A percentile compares a stretch with the other conserved stretches of the same genome.
phyloP scores from a whole-genome alignment of 2,113 vertebrate genomes.

The Narcine bancroftii region DNA sequence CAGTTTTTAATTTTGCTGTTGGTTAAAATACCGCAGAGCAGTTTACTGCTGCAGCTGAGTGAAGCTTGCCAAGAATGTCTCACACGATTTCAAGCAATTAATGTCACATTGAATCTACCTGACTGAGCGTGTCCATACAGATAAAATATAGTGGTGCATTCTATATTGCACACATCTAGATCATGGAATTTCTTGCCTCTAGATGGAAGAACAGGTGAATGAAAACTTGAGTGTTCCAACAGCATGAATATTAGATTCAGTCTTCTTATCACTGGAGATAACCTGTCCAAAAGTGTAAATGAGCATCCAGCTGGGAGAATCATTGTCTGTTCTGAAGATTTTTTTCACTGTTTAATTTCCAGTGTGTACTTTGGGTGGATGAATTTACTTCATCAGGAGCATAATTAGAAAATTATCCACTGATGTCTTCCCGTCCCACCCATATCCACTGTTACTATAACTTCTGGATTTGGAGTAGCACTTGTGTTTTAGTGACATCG shows the following conservation, averaged over 20 bases:
- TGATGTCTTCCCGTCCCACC: not conserved
- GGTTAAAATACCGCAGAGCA: not conserved
- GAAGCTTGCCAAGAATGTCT: constrained; percentile 17
- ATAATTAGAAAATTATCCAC: not conserved
- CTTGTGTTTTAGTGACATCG: not conserved
- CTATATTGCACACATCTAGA: not conserved
- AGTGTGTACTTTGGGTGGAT: not conserved
- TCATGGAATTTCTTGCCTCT: not conserved
- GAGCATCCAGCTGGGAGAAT: not conserved
- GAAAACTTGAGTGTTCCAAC: not conserved
- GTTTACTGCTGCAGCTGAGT: not conserved
- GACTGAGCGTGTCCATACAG: not conserved
- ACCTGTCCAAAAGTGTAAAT: not conserved
- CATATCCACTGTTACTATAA: not conserved
- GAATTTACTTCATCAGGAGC: not conserved
- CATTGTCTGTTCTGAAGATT: not conserved
- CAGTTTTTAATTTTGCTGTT: constrained; percentile 31
- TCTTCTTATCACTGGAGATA: not conserved
- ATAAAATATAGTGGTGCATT: not conserved
- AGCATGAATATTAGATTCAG: not conserved
- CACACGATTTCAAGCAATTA: not conserved
- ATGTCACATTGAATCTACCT: constrained; percentile 20
- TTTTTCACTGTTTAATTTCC: constrained; percentile 12
- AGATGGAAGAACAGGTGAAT: not conserved
- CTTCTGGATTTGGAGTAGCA: not conserved